Evolutionary conservation across 2,888 invertebrate genomes (phyloP), one percentile per base, ranked within the genome.

Genomic region (Teleogryllus oceanicus): DNA sequence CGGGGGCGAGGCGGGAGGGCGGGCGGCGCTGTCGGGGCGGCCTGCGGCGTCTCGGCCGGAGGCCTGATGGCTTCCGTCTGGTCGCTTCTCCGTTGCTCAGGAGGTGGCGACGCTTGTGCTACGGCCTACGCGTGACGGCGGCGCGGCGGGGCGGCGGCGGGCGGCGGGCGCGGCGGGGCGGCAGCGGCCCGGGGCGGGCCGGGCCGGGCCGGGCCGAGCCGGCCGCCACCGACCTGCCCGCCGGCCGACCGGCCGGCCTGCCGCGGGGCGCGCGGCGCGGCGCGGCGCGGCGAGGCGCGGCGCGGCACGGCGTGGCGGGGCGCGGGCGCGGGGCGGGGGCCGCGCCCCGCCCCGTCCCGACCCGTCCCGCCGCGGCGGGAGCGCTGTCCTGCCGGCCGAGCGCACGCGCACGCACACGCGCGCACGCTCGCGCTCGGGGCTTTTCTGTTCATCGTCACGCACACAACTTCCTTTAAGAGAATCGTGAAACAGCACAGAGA

Each of bases 131-230:
- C 62, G 62, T 62, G 62, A 12, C 62, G 62, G 62, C 16, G n/a
- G 16, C 16, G 62, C 62, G 62, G 62, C 62, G 62, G 62, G 62
- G 62, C 62, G 62, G 16, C 18, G 62, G 62, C 62, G 62, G 62
- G 62, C 62, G 62, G 62, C 4, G n/a, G 16, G 37, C 16, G 62
- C 13, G 62, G 62, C 62, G 62, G 62, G 62, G 62, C 62, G 62
- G 16, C 62, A 37, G 62, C 37, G 37, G 37, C 37, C 37, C 4
- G 37, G 37, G 37, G n/a, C n/a, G n/a, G 37, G 37, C 37, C 8
- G 79, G 62, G 86, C 86, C 86, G 86, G 86, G 86, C 86, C 86
- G 85, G 85, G 79, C 85, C 85, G 84, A 83, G 83, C 84, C 83
- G 83, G 83, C 84, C 74, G 80, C 62, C 62, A 62, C 62, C 62